A percentile compares a stretch with the other conserved stretches of the same genome.
phyloP scores from a whole-genome alignment of 2,113 vertebrate genomes.

The Apodemus speciosus region DNA sequence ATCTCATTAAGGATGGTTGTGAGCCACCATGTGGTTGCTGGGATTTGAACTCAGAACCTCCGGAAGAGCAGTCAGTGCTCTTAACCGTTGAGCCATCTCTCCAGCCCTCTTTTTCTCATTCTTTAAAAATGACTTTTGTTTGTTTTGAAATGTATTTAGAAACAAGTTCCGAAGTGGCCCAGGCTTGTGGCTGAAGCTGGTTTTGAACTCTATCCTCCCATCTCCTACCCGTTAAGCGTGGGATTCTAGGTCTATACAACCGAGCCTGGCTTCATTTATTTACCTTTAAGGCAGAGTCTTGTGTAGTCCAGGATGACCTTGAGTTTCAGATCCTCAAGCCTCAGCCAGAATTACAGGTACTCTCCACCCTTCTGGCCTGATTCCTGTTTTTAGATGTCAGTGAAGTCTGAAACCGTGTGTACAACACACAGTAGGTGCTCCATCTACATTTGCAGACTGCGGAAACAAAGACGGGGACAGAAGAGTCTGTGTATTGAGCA shows the following conservation, averaged over 20 bases:
- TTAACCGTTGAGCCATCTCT: too few relatives aligned
- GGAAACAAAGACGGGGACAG: conserved; percentile 14
- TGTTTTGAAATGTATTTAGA: background rate
- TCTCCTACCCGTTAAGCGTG: too few relatives aligned
- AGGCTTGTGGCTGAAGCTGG: background rate
- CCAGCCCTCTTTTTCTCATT: background rate
- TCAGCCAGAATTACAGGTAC: background rate
- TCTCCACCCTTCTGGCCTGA: too few relatives aligned
- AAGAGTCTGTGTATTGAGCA: background rate
- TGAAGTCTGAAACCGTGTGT: background rate
- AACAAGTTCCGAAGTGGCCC: background rate
- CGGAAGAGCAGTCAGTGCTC: too few relatives aligned
- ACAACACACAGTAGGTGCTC: conserved; percentile 54
- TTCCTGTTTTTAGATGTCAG: background rate
- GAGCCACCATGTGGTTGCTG: too few relatives aligned
- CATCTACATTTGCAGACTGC: conserved; percentile 5
- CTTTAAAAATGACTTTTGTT: background rate
- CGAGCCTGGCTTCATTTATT: background rate
- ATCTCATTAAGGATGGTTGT: too few relatives aligned
- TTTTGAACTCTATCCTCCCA: background rate
- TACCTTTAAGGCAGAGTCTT: background rate
- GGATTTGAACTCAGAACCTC: too few relatives aligned
- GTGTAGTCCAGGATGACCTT: background rate
- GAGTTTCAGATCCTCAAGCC: background rate
- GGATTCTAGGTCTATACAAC: background rate